Percentiles rank a stretch among this genome's conserved stretches.
Conservation (phyloP, 2,797 vertebrate species). For the Xyrichtys novacula region DNA sequence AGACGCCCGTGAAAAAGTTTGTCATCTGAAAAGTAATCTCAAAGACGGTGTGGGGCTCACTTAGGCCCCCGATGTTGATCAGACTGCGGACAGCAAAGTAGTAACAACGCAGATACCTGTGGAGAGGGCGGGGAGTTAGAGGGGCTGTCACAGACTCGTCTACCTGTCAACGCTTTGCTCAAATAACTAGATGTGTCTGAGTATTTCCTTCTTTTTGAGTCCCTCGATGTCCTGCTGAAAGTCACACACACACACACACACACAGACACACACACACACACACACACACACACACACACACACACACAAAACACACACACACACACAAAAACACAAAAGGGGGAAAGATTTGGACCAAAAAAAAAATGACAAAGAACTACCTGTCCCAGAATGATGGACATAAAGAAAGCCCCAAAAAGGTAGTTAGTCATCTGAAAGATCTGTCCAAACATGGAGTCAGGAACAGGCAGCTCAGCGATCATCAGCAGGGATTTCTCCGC, state of each 20-base stretch:
- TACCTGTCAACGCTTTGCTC: not conserved
- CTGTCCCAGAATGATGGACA: constrained; percentile 83
- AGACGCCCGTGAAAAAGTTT: constrained; percentile 93
- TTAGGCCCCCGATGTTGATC: constrained; percentile 94
- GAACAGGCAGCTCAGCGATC: constrained; percentile 84
- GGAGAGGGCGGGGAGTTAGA: constrained; percentile 53
- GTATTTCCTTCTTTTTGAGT: not conserved
- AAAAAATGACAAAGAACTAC: constrained; percentile 62
- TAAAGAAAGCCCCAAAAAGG: constrained; percentile 85
- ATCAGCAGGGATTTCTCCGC: constrained; percentile 86
- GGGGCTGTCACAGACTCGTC: not conserved
- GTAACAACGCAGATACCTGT: constrained; percentile 94
- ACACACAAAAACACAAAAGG: not conserved
- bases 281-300: not conserved
- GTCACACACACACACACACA: not conserved
- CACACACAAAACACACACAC: not conserved
- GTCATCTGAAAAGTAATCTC: constrained; percentile 93
- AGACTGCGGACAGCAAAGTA: constrained; percentile 92
- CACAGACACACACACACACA: not conserved
- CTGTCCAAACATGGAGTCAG: constrained; percentile 83
- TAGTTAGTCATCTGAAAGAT: constrained; percentile 88
- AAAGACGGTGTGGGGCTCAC: constrained; percentile 91
- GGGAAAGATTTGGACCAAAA: constrained; percentile 2
- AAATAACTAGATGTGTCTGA: not conserved
- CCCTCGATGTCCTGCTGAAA: constrained; percentile 38